phyloP scores from a whole-genome alignment of 2,888 invertebrate species.

The Scaptomyza tumidula region DNA sequence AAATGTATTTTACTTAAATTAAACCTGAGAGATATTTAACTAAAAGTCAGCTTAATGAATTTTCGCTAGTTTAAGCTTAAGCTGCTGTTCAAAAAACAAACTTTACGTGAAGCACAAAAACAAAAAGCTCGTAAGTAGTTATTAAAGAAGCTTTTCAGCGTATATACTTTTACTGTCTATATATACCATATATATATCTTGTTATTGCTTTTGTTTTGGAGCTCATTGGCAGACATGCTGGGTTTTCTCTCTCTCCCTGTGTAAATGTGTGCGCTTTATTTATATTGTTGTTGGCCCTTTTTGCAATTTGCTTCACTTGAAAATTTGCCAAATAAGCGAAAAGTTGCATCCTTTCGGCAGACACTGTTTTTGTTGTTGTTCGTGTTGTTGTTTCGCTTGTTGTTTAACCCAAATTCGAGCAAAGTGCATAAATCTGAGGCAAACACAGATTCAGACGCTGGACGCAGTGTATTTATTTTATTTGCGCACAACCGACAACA shows the following conservation, averaged over 20 bases:
- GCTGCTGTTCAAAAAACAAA: background rate
- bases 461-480: conserved; percentile 9
- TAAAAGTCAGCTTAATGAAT: background rate
- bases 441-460: conserved; percentile 17
- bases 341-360: conserved; percentile 57
- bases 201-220: conserved; percentile 13
- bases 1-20: background rate
- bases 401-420: conserved; percentile 66
- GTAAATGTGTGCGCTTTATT: conserved; percentile 41
- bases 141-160: conserved; percentile 10
- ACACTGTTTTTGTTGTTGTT: background rate
- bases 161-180: conserved; percentile 13
- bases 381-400: conserved; percentile 34
- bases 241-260: background rate
- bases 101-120: background rate
- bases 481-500: conserved; percentile 29
- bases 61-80: background rate
- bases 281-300: conserved; percentile 54
- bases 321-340: conserved; percentile 77
- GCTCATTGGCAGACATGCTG: conserved; percentile 25
- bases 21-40: too few species aligned
- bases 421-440: conserved; percentile 67
- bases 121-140: background rate
- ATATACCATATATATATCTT: conserved; percentile 1
- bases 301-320: conserved; percentile 69